These are phyloP conservation scores for Mythimna impura DNA, from an alignment of 2,888 invertebrate genomes.

Conservation along the genomic window DNA sequence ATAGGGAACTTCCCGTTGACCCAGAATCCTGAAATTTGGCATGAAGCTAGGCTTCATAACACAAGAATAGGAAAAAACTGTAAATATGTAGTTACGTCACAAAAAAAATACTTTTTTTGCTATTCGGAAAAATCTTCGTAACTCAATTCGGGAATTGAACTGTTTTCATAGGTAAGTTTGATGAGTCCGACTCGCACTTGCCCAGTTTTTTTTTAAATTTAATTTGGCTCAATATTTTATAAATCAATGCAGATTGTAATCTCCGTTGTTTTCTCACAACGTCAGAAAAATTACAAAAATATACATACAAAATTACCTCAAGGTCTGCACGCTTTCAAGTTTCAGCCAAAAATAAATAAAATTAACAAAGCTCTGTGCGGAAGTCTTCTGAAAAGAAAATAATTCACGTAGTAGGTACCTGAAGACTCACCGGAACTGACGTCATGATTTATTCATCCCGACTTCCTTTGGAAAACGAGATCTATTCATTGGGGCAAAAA, in stretches of 20 bases:
- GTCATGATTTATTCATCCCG: slow-evolving; percentile 75
- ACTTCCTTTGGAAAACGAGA: slow-evolving; percentile 72
- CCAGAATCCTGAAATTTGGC: too few species aligned
- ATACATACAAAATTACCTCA: neutral
- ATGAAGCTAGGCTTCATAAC: too few species aligned
- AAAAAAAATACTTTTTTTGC: too few species aligned
- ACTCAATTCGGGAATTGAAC: too few species aligned
- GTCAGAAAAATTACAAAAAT: neutral
- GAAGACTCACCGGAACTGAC: slow-evolving; percentile 68
- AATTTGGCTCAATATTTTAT: neutral
- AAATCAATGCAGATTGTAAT: too few species aligned
- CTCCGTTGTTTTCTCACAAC: neutral
- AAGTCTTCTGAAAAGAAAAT: slow-evolving; percentile 48
- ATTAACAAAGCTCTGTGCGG: slow-evolving; percentile 41
- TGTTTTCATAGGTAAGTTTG: too few species aligned
- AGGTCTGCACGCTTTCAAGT: slow-evolving; percentile 6
- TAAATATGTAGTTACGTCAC: too few species aligned
- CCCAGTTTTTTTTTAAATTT: too few species aligned
- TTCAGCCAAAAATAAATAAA: slow-evolving; percentile 37
- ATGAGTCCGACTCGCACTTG: too few species aligned
- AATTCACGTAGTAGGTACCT: slow-evolving; percentile 52
- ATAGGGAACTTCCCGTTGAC: too few species aligned
- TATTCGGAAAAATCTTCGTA: too few species aligned
- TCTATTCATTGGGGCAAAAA: slow-evolving; percentile 69
- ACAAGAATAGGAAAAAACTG: too few species aligned